Evolutionary conservation across 2,797 vertebrate species (phyloP), one percentile per base, ranked within the genome.

Genomic region (Platyrinchus mystaceus): DNA sequence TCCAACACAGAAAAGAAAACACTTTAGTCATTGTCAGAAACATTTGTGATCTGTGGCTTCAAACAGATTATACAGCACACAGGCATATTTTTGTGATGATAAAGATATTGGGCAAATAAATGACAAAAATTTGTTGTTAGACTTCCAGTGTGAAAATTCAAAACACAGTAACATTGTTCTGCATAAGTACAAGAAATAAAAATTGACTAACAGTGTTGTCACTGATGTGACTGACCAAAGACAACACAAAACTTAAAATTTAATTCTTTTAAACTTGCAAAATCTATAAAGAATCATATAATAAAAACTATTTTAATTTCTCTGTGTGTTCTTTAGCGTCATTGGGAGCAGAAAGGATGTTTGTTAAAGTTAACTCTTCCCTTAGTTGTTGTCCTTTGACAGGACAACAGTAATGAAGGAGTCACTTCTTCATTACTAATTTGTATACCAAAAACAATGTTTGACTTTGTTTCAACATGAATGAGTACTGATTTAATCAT

Each of bases 401-500:
- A 30, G 50, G 27, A 52, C 10, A 52, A 52, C 27, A 52, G 50
- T 28, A 28, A 50, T 67, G 6, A 69, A 8, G 41, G 32, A 64
- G 16, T 84, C 36, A 52, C 6, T 62, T 43, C 7, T 84, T 83
- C 30, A 55, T 53, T 62, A 39, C 8, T 78, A 68, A 78, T 66
- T 64, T 46, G 5, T 73, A 30, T 49, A 84, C 23, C 4, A 75
- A 46, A 92, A 87, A 53, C n/a, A 9, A 39, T 39, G 30, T 62
- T 86, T 77, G 34, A 28, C 78, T 85, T 93, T 91, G 10, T 83
- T 94, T 88, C 0, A 0, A 84, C 50, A 28, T 78, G 90, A 95
- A 12, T 50, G 60, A 78, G 14, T 73, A 87, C 78, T 90, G 66
- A 73, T 79, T 95, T 91, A 94, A 84, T 95, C 70, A 78, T 52